Conservation (phyloP, 2,113 vertebrate species). For the Microcebus jonahi region DNA sequence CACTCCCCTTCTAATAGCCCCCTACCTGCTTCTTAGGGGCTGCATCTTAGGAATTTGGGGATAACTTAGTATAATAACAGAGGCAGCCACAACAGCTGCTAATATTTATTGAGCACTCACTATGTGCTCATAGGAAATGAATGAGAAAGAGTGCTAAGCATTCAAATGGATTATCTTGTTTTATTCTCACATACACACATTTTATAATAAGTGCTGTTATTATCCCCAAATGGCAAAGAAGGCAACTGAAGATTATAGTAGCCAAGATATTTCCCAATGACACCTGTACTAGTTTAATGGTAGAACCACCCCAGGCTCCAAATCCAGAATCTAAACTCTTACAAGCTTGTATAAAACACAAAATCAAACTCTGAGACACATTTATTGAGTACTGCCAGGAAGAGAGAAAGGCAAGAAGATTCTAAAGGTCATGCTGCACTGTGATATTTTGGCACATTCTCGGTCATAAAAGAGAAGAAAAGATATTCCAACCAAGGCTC, state of each 20-base stretch:
- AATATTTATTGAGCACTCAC: not conserved
- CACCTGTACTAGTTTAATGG: not conserved
- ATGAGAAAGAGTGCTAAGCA: not conserved
- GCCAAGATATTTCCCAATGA: not conserved
- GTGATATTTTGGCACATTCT: not conserved
- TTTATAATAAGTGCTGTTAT: not conserved
- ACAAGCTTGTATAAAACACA: not conserved
- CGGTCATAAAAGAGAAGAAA: not conserved
- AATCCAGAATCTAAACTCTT: not conserved
- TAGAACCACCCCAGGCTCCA: not conserved
- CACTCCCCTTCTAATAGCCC: not conserved
- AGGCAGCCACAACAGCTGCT: not conserved
- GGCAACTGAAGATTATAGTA: not conserved
- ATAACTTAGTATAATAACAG: not conserved
- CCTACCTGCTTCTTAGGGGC: not conserved
- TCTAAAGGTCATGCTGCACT: not conserved
- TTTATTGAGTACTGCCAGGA: not conserved
- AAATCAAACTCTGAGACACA: not conserved
- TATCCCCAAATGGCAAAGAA: not conserved
- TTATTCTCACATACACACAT: not conserved
- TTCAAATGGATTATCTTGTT: not conserved
- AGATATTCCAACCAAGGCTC: not conserved
- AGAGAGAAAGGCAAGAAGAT: not conserved
- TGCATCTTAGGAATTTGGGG: not conserved
- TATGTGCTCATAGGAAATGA: not conserved